Conservation (phyloP, 2,888 invertebrate species). For the Shargacucullia verbasci region DNA sequence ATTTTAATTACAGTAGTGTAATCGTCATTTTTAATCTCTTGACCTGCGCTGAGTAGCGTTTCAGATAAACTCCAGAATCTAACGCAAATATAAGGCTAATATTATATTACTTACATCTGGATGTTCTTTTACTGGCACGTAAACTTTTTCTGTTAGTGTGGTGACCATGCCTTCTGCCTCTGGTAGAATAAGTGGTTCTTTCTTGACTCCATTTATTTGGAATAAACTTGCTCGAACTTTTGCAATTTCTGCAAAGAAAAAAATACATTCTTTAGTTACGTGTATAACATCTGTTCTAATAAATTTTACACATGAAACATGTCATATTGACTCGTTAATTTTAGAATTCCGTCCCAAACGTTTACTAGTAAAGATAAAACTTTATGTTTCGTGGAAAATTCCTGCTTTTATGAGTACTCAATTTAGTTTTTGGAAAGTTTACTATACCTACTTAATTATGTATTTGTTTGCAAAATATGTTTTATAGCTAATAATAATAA, state of each 20-base stretch:
- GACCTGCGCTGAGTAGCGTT: constrained; percentile 27
- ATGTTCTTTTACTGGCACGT: constrained; percentile 99
- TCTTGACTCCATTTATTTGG: constrained; percentile 99
- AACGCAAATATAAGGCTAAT: constrained; percentile 13
- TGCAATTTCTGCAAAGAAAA: constrained; percentile 96
- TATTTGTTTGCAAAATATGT: constrained; percentile 21
- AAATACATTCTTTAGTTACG: constrained; percentile 52
- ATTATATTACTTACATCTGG: constrained; percentile 97
- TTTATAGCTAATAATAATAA: constrained; percentile 12
- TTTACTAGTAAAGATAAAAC: constrained; percentile 73
- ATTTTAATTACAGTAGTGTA: constrained; percentile 20
- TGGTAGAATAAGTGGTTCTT: constrained; percentile 97
- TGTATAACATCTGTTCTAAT: constrained; percentile 66
- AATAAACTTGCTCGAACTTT: constrained; percentile 99
- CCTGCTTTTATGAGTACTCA: constrained; percentile 58
- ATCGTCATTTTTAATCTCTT: constrained; percentile 39
- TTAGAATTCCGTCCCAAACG: constrained; percentile 70
- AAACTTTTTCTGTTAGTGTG: constrained; percentile 99
- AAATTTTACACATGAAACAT: constrained; percentile 72
- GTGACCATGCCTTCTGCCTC: constrained; percentile 97
- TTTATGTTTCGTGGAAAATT: constrained; percentile 71
- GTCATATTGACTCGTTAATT: constrained; percentile 72
- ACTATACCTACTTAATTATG: constrained; percentile 41
- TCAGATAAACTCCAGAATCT: constrained; percentile 37
- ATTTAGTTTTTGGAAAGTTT: constrained; percentile 56